These are phyloP conservation scores for Zeuzera pyrina DNA, from an alignment of 2,888 invertebrate genomes.

Conservation along the genomic window DNA sequence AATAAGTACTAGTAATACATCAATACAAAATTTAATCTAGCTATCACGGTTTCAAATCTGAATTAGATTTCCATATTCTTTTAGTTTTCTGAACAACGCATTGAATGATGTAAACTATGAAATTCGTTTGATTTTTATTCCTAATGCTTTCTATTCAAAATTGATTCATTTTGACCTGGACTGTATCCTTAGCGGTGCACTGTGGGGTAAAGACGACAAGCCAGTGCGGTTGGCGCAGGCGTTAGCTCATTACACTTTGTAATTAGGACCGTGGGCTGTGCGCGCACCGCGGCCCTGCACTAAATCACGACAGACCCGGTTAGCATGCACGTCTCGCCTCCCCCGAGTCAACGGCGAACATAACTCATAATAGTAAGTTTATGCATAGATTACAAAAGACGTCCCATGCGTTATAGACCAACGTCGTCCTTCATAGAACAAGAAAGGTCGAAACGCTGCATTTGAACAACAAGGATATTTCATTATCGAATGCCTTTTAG, in stretches of 20 bases:
- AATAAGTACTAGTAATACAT: too few relatives aligned
- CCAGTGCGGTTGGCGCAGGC: constrained; percentile 23
- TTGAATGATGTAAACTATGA: too few relatives aligned
- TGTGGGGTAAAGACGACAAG: constrained; percentile 27
- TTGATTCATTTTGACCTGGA: not conserved
- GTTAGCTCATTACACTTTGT: constrained; percentile 64
- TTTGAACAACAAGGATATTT: too few relatives aligned
- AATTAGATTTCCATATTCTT: too few relatives aligned
- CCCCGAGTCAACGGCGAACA: constrained; percentile 38
- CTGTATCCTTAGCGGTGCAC: constrained; percentile 4
- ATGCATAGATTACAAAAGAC: too few relatives aligned
- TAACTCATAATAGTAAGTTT: constrained; percentile 37
- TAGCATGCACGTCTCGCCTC: constrained; percentile 43
- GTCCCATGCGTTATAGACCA: too few relatives aligned
- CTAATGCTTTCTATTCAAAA: not conserved
- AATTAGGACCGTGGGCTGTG: constrained; percentile 61
- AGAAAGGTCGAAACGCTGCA: too few relatives aligned
- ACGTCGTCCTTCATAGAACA: too few relatives aligned
- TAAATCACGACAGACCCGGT: constrained; percentile 54
- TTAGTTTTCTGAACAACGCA: too few relatives aligned
- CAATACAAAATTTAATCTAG: too few relatives aligned
- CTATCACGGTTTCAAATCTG: too few relatives aligned
- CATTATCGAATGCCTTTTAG: constrained; percentile 9
- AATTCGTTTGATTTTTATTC: too few relatives aligned
- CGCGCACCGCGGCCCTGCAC: constrained; percentile 47